These are phyloP conservation scores for Daboia siamensis DNA, from an alignment of 2,113 vertebrate species.

Conservation along the genomic window DNA sequence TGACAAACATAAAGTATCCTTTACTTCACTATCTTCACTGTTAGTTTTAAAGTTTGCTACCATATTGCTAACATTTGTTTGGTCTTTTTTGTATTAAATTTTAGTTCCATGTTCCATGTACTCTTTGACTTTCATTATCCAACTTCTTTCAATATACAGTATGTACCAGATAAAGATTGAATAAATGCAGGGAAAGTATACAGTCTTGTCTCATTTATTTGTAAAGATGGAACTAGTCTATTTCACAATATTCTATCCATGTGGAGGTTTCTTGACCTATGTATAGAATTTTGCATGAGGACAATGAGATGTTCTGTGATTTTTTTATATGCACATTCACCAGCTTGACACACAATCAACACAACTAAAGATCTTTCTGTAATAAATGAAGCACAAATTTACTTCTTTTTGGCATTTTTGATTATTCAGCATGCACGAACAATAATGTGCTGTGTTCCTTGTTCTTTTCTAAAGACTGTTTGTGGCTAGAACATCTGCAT, in stretches of 20 bases:
- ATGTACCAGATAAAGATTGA: no score
- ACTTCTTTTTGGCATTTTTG: not conserved
- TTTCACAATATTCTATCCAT: not conserved
- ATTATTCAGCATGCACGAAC: not conserved
- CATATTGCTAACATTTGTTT: not conserved
- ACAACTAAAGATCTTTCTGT: not conserved
- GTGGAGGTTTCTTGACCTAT: not conserved
- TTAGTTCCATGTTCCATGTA: no score
- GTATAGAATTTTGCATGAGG: not conserved
- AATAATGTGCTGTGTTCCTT: not conserved
- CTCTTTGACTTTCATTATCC: no score
- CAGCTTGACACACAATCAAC: not conserved
- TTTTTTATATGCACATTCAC: not conserved
- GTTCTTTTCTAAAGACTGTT: not conserved
- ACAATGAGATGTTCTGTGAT: not conserved
- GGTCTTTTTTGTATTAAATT: no score
- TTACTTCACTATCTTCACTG: not conserved
- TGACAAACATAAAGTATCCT: not conserved
- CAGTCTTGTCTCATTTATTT: not conserved
- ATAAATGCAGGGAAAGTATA: not conserved
- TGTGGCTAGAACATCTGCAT: not conserved
- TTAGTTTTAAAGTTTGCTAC: not conserved
- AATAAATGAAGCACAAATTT: not conserved
- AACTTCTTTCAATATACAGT: no score
- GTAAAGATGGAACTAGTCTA: not conserved